Percentiles rank a stretch among this genome's conserved stretches.
phyloP scores from a whole-genome alignment of 2,113 vertebrate species.

The Corydoras sp. region DNA sequence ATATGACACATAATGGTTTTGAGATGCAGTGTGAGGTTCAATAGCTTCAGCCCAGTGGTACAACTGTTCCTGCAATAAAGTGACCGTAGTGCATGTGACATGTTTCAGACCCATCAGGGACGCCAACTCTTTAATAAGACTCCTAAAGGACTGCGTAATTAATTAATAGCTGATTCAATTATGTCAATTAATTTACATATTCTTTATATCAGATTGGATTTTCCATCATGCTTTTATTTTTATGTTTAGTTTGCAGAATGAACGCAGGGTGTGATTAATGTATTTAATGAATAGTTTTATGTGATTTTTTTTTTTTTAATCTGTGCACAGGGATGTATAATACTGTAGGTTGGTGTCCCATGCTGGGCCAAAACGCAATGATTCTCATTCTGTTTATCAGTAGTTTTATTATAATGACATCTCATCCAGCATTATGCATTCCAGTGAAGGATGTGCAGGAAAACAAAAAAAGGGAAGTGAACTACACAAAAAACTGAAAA shows the following conservation, averaged over 20 bases:
- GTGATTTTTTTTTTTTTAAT: background rate
- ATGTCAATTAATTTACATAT: too few relatives aligned
- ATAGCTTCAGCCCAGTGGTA: constrained; percentile 85
- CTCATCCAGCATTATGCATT: constrained; percentile 89
- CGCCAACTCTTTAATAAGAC: constrained; percentile 47
- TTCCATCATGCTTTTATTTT: too few relatives aligned
- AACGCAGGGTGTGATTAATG: too few relatives aligned
- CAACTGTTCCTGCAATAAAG: constrained; percentile 67
- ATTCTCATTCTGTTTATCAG: constrained; percentile 57
- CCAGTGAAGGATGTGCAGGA: constrained; percentile 83
- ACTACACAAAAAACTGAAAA: constrained; percentile 71
- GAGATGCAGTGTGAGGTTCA: constrained; percentile 20
- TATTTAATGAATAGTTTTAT: too few relatives aligned
- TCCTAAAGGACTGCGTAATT: background rate
- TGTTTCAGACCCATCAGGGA: constrained; percentile 71
- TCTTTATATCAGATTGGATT: too few relatives aligned
- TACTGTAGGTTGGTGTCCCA: constrained; percentile 51
- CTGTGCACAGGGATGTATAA: background rate
- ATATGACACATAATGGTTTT: constrained; percentile 25
- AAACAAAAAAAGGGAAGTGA: constrained; percentile 75
- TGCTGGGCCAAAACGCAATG: constrained; percentile 68
- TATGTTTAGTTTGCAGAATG: too few relatives aligned
- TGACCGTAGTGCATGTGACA: constrained; percentile 75
- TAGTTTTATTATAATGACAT: constrained; percentile 71
- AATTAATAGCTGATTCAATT: too few relatives aligned